Conservation (phyloP, 2,113 vertebrate species). For the Octodon degus region DNA sequence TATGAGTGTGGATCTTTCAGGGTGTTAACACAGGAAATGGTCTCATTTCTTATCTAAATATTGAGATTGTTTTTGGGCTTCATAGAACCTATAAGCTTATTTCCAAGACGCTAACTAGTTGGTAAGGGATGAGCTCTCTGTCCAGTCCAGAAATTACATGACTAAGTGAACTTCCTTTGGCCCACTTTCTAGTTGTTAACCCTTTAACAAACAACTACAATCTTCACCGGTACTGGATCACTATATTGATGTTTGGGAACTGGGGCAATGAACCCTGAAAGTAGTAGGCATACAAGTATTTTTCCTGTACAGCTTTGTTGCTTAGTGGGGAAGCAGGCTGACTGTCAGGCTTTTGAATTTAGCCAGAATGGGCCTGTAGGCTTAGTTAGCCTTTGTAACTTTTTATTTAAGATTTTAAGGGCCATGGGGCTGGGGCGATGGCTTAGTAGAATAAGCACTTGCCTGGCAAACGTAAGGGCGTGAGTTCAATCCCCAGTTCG, state of each 20-base stretch:
- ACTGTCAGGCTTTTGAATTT: background rate
- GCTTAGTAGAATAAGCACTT: too few species aligned
- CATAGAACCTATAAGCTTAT: background rate
- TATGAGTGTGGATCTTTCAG: background rate
- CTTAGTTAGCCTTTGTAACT: background rate
- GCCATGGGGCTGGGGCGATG: too few species aligned
- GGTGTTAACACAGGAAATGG: background rate
- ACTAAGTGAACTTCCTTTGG: background rate
- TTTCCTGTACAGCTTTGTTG: background rate
- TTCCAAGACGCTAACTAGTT: background rate
- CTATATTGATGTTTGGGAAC: background rate
- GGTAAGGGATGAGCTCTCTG: background rate
- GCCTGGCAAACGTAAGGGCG: too few species aligned
- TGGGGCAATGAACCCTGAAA: background rate
- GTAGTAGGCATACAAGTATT: background rate
- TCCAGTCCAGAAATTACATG: background rate
- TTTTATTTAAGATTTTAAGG: slow-evolving; percentile 80
- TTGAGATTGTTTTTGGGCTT: background rate
- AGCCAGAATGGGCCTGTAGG: background rate
- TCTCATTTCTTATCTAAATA: background rate
- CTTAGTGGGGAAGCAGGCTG: background rate
- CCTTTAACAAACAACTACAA: background rate
- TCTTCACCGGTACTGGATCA: background rate
- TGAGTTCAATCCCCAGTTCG: too few species aligned
- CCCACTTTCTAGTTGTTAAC: background rate